Percentiles rank a stretch among this genome's conserved stretches.
These are phyloP conservation scores for Ariolimax columbianus DNA, from an alignment of 2,888 invertebrate genomes.

Conservation along the genomic window DNA sequence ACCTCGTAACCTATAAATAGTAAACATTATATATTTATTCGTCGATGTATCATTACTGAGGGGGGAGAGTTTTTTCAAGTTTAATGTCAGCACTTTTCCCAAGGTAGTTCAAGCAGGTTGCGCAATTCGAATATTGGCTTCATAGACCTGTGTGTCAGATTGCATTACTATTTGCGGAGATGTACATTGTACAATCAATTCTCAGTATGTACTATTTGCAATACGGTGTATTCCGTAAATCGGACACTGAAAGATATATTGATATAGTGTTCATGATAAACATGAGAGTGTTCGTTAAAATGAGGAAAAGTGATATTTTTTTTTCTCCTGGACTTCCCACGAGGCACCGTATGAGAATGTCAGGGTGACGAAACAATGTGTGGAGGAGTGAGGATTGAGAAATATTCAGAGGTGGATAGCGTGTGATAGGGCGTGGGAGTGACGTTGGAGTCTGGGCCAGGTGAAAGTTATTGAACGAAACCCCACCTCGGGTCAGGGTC, in stretches of 20 bases:
- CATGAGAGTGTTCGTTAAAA: not conserved
- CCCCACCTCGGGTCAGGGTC: too few relatives aligned
- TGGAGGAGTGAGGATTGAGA: not conserved
- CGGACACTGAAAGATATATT: not conserved
- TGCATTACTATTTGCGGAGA: not conserved
- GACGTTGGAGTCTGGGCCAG: not conserved
- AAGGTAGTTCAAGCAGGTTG: not conserved
- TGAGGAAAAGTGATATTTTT: not conserved
- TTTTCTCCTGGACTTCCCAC: too few relatives aligned
- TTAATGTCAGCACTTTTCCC: not conserved
- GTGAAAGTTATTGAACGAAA: too few relatives aligned
- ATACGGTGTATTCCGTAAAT: not conserved
- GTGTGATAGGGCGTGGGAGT: not conserved
- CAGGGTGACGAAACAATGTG: not conserved
- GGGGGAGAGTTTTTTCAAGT: not conserved
- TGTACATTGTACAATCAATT: too few relatives aligned
- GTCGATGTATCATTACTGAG: constrained; percentile 1
- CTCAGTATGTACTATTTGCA: not conserved
- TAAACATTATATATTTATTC: not conserved
- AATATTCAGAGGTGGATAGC: not conserved
- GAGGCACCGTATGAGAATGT: not conserved
- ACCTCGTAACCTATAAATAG: constrained; percentile 20
- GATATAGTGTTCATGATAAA: not conserved
- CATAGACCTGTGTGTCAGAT: not conserved
- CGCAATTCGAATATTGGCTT: constrained; percentile 17